Evolutionary conservation across 1,140 invertebrate species (phyloP).

Genomic region (Drosophila biarmipes): DNA sequence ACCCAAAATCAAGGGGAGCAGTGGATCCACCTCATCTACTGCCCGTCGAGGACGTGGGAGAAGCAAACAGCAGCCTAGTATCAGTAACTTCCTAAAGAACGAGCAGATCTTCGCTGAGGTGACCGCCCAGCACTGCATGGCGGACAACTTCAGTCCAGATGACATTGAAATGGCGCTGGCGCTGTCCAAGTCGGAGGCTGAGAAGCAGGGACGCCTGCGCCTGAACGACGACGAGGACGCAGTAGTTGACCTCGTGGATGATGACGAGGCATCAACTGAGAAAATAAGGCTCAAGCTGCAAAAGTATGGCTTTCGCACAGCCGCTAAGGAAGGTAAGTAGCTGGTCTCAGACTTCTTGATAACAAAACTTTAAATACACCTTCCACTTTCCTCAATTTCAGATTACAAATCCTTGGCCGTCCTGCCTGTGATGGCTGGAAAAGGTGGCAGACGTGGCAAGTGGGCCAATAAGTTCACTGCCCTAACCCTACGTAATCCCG

Average conservation of each 20-base stretch:
- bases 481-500: slow-evolving; percentile 61
- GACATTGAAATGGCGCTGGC: slow-evolving; percentile 81
- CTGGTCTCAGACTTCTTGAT: no score
- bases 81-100: slow-evolving; percentile 75
- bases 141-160: slow-evolving; percentile 75
- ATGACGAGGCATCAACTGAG: slow-evolving; percentile 29
- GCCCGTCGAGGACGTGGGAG: slow-evolving; percentile 10
- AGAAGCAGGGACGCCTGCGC: slow-evolving; percentile 41
- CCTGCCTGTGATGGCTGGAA: slow-evolving; percentile 18
- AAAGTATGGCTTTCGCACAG: slow-evolving; percentile 74
- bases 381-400: slow-evolving; percentile 10
- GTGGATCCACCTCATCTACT: slow-evolving; percentile 3
- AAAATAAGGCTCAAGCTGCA: slow-evolving; percentile 58
- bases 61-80: slow-evolving; percentile 61
- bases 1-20: slow-evolving; percentile 55
- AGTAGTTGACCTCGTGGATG: slow-evolving; percentile 48
- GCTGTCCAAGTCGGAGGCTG: slow-evolving; percentile 74
- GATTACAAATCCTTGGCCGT: slow-evolving; percentile 61
- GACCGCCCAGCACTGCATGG: slow-evolving; percentile 72
- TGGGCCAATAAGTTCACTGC: slow-evolving; percentile 81
- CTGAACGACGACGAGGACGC: slow-evolving; percentile 37
- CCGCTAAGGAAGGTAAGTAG: slow-evolving; percentile 59
- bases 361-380: no score
- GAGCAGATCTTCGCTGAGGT: slow-evolving; percentile 76
- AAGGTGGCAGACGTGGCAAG: slow-evolving; percentile 48